Evolutionary conservation across 2,113 vertebrate genomes (phyloP), one percentile per base, ranked within the genome.

Genomic region (Solea solea): DNA sequence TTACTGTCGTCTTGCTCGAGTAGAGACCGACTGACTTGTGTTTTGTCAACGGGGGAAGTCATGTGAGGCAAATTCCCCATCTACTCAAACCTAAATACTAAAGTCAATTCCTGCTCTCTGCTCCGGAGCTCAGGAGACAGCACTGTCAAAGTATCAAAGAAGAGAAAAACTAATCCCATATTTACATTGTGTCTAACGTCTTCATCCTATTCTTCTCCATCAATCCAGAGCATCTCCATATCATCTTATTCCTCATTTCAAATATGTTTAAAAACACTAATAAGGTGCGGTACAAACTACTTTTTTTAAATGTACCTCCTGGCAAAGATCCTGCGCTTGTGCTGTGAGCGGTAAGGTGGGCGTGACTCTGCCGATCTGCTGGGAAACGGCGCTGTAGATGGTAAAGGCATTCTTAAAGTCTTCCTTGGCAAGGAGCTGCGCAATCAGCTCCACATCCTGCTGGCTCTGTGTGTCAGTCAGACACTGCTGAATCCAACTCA

Each of bases 321-420:
- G 94, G 13, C 95, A 94, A 83, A 99, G 94, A 52, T 95, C 95
- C 78, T 95, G 95, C n/a, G 94, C 96, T 28, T 93, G 97, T 78
- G 93, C 84, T 49, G 93, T 93, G 83, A 97, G 92, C 74, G 97
- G 95, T 64, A 95, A 97, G 0, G 94, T 95, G 84, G 95, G 96
- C 75, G 94, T 95, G 88, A 94, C 92, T 86, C 91, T 93, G 91
- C 78, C 95, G 94, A 94, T 96, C 80, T 96, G 95, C 52, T 95
- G 93, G 28, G 96, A 93, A 60, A 98, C 93, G 49, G 95, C 91
- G 2, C 93, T 94, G 93, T 97, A 95, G 85, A 97, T 93, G 80
- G 90, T 93, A 90, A 97, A 97, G 1, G 96, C 96, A 84, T 92
- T 95, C 91, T 93, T 95, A 90, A 99, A 98, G 88, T 98, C 96